Evolutionary conservation across 2,888 invertebrate genomes (phyloP).

Genomic region (Hypomecis atomaria): DNA sequence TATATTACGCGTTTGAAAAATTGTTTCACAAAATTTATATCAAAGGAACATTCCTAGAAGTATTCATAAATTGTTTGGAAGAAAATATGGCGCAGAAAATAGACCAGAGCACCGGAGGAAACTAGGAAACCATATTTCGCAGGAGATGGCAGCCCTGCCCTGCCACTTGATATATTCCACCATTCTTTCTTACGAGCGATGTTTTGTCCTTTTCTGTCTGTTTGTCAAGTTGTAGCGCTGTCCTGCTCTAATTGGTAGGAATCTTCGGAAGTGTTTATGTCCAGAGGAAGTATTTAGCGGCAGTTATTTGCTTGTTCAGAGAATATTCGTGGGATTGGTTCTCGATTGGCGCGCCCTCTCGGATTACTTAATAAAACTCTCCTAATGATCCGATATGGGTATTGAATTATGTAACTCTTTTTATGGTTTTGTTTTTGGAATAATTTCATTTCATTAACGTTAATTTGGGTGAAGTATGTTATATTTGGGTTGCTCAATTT

Average conservation of each 20-base stretch:
- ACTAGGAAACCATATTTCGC: conserved; percentile 1
- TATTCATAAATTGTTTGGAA: neutral
- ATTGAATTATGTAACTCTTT: too few species aligned
- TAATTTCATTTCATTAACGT: too few species aligned
- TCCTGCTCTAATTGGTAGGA: conserved; percentile 8
- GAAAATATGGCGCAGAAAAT: conserved; percentile 8
- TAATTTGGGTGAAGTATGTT: too few species aligned
- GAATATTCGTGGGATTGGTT: conserved; percentile 5
- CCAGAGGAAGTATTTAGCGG: conserved; percentile 5
- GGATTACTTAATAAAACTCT: neutral
- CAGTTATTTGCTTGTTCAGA: conserved; percentile 9
- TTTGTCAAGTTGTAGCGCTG: neutral
- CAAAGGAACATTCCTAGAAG: neutral
- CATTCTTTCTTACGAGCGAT: conserved; percentile 10
- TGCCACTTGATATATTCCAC: conserved; percentile 21
- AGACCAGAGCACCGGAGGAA: neutral
- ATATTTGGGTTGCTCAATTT: too few species aligned
- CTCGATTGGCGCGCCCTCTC: neutral
- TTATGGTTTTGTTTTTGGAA: neutral
- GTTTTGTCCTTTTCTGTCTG: neutral
- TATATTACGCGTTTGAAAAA: neutral
- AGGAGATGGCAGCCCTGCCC: conserved; percentile 13
- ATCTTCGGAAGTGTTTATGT: conserved; percentile 16
- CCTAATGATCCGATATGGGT: neutral
- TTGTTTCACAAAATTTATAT: neutral